phyloP scores from a whole-genome alignment of 2,113 vertebrate species.

The Poicephalus meyeri region DNA sequence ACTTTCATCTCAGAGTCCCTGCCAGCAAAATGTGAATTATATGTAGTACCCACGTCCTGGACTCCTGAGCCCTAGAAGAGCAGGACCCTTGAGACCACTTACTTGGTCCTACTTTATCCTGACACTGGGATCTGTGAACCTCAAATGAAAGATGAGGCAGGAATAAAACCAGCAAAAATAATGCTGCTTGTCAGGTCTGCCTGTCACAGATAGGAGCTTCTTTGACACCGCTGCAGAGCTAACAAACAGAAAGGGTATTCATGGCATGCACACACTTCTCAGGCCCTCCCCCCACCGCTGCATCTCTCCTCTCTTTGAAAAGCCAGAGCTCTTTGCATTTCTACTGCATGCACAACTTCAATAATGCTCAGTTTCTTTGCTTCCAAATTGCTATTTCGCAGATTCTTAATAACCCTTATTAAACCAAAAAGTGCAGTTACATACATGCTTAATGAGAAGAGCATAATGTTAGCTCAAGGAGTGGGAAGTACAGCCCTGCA shows the following conservation, averaged over 20 bases:
- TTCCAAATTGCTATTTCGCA: background rate
- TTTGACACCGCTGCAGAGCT: background rate
- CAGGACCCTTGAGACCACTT: background rate
- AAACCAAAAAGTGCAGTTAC: background rate
- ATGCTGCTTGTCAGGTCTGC: background rate
- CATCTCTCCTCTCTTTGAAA: background rate
- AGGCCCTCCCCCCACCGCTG: too few relatives aligned
- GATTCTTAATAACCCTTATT: constrained; percentile 11
- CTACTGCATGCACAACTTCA: background rate
- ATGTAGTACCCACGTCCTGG: background rate
- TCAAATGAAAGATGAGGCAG: background rate
- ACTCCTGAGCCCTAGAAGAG: background rate
- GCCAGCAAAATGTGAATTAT: background rate
- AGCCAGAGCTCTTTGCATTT: background rate
- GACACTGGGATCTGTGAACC: background rate
- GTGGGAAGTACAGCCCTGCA: background rate
- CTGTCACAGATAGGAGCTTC: constrained; percentile 35
- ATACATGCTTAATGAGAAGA: constrained; percentile 20
- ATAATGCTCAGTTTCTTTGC: constrained; percentile 8
- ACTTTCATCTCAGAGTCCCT: background rate
- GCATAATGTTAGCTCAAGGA: background rate
- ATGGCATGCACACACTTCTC: background rate
- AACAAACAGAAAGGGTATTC: constrained; percentile 55
- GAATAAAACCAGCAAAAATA: constrained; percentile 2
- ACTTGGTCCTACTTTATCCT: background rate